phyloP scores from a whole-genome alignment of 2,797 vertebrate species.

The Sandelia bainsii region DNA sequence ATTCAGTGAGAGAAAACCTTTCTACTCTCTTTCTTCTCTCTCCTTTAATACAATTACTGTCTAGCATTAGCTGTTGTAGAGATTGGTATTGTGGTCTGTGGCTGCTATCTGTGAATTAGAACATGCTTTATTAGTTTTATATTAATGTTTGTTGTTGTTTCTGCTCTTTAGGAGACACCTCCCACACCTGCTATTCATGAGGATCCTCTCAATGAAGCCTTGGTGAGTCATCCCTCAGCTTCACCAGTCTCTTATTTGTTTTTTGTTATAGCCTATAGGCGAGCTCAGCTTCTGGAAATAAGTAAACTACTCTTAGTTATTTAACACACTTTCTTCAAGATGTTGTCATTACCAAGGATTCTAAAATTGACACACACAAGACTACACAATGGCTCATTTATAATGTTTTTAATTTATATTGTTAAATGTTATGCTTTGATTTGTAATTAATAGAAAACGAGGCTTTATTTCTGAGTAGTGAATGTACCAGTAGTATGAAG shows the following conservation, averaged over 20 bases:
- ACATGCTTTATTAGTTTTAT: not conserved
- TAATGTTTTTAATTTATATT: not conserved
- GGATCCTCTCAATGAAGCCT: constrained; percentile 80
- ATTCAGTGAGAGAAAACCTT: constrained; percentile 1
- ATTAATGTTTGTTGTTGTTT: constrained; percentile 48
- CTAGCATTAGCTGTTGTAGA: not conserved
- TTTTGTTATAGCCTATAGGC: constrained; percentile 11
- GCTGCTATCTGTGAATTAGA: not conserved
- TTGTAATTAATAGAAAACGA: not conserved
- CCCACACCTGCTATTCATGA: constrained; percentile 85
- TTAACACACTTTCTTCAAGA: constrained; percentile 14
- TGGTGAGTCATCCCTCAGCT: constrained; percentile 75
- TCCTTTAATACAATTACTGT: constrained; percentile 4
- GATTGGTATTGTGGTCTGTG: not conserved
- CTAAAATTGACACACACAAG: not conserved
- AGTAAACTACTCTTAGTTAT: not conserved
- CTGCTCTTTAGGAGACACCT: constrained; percentile 80
- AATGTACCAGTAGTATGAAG: not conserved
- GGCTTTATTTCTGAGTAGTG: not conserved
- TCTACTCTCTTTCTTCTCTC: not conserved
- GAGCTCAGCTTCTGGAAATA: constrained; percentile 8
- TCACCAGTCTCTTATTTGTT: constrained; percentile 7
- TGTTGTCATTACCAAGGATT: constrained; percentile 1
- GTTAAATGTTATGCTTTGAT: too few species aligned
- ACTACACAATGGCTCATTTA: not conserved